These are phyloP conservation scores for Plusia festucae DNA, from an alignment of 2,888 invertebrate species.

Conservation along the genomic window DNA sequence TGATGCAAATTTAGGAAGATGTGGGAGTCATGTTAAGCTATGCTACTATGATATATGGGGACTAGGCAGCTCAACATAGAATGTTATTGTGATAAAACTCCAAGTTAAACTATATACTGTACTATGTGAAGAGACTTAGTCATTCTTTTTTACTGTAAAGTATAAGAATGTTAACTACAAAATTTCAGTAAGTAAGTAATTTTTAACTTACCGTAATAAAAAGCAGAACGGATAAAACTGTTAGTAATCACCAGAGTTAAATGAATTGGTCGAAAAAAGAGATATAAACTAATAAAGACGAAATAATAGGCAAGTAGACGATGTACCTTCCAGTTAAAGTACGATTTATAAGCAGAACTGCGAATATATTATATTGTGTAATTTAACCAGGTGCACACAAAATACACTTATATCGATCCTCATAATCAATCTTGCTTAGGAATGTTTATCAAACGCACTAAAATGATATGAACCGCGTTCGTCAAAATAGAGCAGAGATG, in stretches of 20 bases:
- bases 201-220: constrained; percentile 39
- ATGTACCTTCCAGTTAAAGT: not conserved
- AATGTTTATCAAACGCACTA: constrained; percentile 23
- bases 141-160: too few relatives aligned
- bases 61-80: not conserved
- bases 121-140: too few relatives aligned
- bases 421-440: constrained; percentile 45
- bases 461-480: constrained; percentile 22
- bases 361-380: constrained; percentile 9
- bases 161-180: too few relatives aligned
- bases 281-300: constrained; percentile 2
- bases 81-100: not conserved
- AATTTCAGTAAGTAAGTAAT: not conserved
- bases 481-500: constrained; percentile 23
- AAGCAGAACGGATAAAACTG: constrained; percentile 16
- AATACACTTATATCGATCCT: constrained; percentile 42
- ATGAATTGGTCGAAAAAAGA: not conserved
- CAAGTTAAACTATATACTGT: not conserved
- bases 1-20: not conserved
- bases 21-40: constrained; percentile 14
- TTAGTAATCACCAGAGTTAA: constrained; percentile 3
- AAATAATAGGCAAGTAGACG: constrained; percentile 33
- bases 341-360: constrained; percentile 22
- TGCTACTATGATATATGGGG: constrained; percentile 1
- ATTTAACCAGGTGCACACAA: constrained; percentile 27